Base-by-base conservation (phyloP, 2,888 invertebrate genomes). In the Leptinotarsa peninsularis region DNA sequence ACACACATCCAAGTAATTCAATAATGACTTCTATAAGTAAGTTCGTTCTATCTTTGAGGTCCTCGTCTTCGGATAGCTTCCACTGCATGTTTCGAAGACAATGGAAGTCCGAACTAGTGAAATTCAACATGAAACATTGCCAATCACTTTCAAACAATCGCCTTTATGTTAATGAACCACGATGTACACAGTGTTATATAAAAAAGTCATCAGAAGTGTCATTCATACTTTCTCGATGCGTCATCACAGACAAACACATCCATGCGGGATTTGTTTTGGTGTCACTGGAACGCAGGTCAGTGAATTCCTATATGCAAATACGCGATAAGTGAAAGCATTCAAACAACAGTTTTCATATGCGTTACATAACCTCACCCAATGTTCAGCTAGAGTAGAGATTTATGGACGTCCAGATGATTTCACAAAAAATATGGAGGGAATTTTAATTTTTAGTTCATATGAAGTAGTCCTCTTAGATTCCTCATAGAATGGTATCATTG, bases 211-310 rank as follows among this genome's bases (percentile, higher is more conserved):
- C 17, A 33, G 5, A 63, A 23, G 21, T 63, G 27, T 33, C 63
- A 63, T 15, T 27, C 27, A 63, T 18, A 33, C 63, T 63, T 63
- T 63, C 63, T 33, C 27, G 63, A 27, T 27, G 63, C 63, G 33
- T 63, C 63, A 33, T 17, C 43, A 17, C 18, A 5, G 17, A 18
- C 63, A 63, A 63, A 33, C 17, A 63, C 17, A 33, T 43, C 4
- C 27, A 17, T 63, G 63, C 63, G 63, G 43, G 63, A 63, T 63
- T 63, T 7, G 63, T 33, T 63, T 63, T n/a, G 63, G 63, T 17
- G 63, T 63, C 63, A 63, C n/a, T 63, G 33, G 63, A 58, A 60
- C 73, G 73, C 69, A 60, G 73, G 66, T 73, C 73, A 73, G 67
- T 73, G 60, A 69, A 68, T 68, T 69, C n/a, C 50, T 68, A 1